Base-by-base conservation (phyloP, 1,140 invertebrate genomes). In the Drosophila saltans region DNA sequence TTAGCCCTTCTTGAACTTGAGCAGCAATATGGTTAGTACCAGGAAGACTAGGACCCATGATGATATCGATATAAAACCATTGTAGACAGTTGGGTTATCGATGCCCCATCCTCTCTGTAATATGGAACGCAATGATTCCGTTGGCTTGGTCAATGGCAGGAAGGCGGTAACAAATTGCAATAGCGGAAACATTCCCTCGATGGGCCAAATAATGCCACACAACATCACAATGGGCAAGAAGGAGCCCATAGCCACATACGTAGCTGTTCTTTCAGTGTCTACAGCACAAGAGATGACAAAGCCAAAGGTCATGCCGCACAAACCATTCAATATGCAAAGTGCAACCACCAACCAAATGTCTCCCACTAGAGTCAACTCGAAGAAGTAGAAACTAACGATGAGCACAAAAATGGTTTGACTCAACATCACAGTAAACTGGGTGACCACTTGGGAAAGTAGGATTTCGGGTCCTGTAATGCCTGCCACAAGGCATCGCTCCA, bases 271-370 rank as follows among this genome's bases (percentile, higher is more conserved):
- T 93, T 99, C 98, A 6, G 96, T 97, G 21, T 97, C 96, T 89
- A 97, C 98, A 2, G 96, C 93, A 33, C 96, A 96, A 0, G 98
- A 97, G 21, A 98, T 97, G 0, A 98, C 96, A 83, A 98, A 96
- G 80, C 97, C 97, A 83, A 98, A 98, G 72, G 96, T 96, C 98
- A 99, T 99, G 78, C 98, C 98, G 92, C 97, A 98, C 1, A 98
- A 91, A 3, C 97, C 98, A 86, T 97, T 95, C 75, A 98, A 93
- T 0, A 98, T 93, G 0, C 96, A 97, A 0, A 99, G 93, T 0
- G 95, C 78, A 1, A 96, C 94, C 0, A 98, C 96, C 93, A 95
- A 95, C 8, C 94, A 93, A 0, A 98, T 93, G 8, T 95, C 95
- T 7, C 98, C 98, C 43, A 95, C 94, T 71, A 96, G 95, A 0